Evolutionary conservation across 2,888 invertebrate genomes (phyloP).

Genomic region (Stictocephala bisonia): DNA sequence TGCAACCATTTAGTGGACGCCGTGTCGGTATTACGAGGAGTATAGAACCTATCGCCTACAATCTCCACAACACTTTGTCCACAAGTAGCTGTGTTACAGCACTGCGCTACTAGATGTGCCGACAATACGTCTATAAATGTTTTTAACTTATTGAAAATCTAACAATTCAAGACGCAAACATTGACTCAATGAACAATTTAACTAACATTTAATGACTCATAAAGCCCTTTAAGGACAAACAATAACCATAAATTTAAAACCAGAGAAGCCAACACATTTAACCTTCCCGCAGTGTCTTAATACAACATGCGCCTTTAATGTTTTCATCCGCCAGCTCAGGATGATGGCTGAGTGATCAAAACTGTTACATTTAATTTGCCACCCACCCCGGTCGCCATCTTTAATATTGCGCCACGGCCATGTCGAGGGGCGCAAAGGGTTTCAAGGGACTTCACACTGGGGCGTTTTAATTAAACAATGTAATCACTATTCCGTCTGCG

Average conservation of each 20-base stretch:
- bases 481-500: too few species aligned
- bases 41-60: too few species aligned
- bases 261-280: constrained; percentile 15
- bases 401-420: constrained; percentile 5
- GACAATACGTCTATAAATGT: too few species aligned
- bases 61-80: too few species aligned
- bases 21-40: too few species aligned
- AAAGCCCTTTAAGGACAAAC: background rate
- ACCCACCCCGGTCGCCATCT: constrained; percentile 1
- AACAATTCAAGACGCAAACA: too few species aligned
- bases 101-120: too few species aligned
- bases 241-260: constrained; percentile 12
- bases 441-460: background rate
- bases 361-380: constrained; percentile 14
- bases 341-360: constrained; percentile 25
- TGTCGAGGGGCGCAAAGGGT: background rate
- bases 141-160: too few species aligned
- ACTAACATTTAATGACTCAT: background rate
- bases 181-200: too few species aligned
- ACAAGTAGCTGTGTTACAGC: too few species aligned
- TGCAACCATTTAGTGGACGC: too few species aligned
- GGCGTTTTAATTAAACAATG: constrained; percentile 23
- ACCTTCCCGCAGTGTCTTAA: constrained; percentile 29
- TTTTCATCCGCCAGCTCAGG: background rate
- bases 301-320: background rate